These are phyloP conservation scores for Drosophila infuscata DNA, from an alignment of 2,888 invertebrate species.

Conservation along the genomic window DNA sequence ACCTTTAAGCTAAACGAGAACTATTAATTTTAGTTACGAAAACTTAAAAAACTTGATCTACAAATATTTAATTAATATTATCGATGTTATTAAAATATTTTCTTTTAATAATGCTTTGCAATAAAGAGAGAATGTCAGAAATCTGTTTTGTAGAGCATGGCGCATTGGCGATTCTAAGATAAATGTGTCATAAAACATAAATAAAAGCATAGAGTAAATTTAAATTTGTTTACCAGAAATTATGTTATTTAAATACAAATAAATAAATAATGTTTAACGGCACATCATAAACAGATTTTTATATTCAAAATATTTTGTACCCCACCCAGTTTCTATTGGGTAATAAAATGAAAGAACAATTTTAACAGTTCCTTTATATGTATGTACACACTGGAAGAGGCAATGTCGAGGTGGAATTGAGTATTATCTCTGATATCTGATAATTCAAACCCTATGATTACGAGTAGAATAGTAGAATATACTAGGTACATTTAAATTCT, in stretches of 20 bases:
- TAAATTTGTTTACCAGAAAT: slow-evolving; percentile 7
- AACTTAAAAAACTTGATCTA: too few species aligned
- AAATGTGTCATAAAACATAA: background rate
- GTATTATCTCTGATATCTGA: slow-evolving; percentile 50
- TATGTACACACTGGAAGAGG: slow-evolving; percentile 11
- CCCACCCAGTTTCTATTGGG: background rate
- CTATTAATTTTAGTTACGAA: background rate
- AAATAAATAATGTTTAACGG: background rate
- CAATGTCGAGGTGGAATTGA: background rate
- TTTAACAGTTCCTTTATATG: background rate
- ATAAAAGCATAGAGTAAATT: slow-evolving; percentile 1
- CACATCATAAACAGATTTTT: background rate
- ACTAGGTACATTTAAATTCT: slow-evolving; percentile 8
- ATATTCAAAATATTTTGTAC: background rate
- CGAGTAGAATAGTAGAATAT: slow-evolving; percentile 29
- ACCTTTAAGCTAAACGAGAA: background rate
- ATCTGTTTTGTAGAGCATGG: background rate
- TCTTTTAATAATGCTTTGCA: background rate
- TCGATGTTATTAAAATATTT: background rate
- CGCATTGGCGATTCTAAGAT: background rate
- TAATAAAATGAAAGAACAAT: background rate
- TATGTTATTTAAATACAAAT: background rate
- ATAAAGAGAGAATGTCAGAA: background rate
- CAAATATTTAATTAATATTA: background rate
- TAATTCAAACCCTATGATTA: slow-evolving; percentile 36